Base-by-base conservation (phyloP, 2,888 invertebrate genomes). In the Neria commutata region DNA sequence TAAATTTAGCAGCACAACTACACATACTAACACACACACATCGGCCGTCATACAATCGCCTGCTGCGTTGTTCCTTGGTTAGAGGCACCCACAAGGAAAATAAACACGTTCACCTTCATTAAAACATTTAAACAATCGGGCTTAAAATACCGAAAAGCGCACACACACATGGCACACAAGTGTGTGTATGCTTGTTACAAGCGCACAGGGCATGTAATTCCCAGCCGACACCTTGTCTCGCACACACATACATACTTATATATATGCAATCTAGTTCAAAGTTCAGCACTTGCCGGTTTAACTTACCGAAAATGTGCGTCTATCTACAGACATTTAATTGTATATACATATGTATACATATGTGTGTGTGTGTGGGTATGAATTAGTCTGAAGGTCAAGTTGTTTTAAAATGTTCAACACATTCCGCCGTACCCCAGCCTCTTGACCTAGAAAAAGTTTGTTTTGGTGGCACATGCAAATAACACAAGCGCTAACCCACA, bases 81-180 rank as follows among this genome's bases (percentile, higher is more conserved):
- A n/a, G 25, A 16, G 19, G 21, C 21, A 24, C 24, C 48, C 21
- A 48, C 25, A 26, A 63, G 71, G 69, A 60, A 60, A 58, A 50
- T 60, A 61, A 58, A 61, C 52, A 66, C 57, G 70, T 73, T 71
- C 68, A 71, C 67, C 73, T 67, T 71, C 70, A 71, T 73, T 71
- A 61, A 71, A n/a, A n/a, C n/a, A 73, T 67, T 66, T 67, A 37
- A 37, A 37, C 4, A 37, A 37, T 4, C 8, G n/a, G 8, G 37
- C 37, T 37, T 37, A 37, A 37, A 37, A 37, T 37, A 37, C 11
- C 6, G n/a, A 11, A 29, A 11, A 29, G 29, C 29, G n/a, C n/a
- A 4, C n/a, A 14, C 11, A 4, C n/a, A n/a, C n/a, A 6, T 37
- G 11, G n/a, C n/a, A n/a, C n/a, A n/a, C n/a, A 11, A 45, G 29